Percentiles rank a stretch among this genome's conserved stretches.
These are phyloP conservation scores for Microcebus jonahi DNA, from an alignment of 2,113 vertebrate genomes.

Conservation along the genomic window DNA sequence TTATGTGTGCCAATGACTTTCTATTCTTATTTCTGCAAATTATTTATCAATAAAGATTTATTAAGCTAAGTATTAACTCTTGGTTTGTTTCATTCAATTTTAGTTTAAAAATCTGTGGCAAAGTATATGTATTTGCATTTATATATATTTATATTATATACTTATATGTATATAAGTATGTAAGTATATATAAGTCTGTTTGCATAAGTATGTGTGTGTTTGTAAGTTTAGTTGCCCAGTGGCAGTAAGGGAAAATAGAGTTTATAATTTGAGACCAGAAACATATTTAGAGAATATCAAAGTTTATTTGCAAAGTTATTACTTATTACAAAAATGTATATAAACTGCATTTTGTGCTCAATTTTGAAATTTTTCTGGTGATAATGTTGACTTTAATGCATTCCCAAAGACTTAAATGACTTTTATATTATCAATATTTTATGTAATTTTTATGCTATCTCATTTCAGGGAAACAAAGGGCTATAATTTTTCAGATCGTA, in stretches of 20 bases:
- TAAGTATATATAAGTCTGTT: not conserved
- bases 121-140: not conserved
- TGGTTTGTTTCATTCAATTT: slow-evolving; percentile 14
- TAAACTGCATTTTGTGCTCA: not conserved
- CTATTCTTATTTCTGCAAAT: not conserved
- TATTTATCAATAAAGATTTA: not conserved
- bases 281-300: not conserved
- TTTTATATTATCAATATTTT: not conserved
- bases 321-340: not conserved
- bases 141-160: not conserved
- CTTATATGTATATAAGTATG: not conserved
- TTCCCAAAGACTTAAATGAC: not conserved
- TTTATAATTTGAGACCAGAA: slow-evolving; percentile 1
- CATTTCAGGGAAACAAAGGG: not conserved
- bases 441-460: not conserved
- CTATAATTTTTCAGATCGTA: not conserved
- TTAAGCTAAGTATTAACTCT: not conserved
- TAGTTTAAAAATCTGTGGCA: not conserved
- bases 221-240: not conserved
- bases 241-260: not conserved
- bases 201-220: not conserved
- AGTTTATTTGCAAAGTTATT: not conserved
- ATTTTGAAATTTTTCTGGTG: not conserved
- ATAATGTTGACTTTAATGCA: not conserved
- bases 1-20: not conserved